These are phyloP conservation scores for Parotocinclus haroldoi DNA, from an alignment of 2,797 vertebrate genomes.

Conservation along the genomic window DNA sequence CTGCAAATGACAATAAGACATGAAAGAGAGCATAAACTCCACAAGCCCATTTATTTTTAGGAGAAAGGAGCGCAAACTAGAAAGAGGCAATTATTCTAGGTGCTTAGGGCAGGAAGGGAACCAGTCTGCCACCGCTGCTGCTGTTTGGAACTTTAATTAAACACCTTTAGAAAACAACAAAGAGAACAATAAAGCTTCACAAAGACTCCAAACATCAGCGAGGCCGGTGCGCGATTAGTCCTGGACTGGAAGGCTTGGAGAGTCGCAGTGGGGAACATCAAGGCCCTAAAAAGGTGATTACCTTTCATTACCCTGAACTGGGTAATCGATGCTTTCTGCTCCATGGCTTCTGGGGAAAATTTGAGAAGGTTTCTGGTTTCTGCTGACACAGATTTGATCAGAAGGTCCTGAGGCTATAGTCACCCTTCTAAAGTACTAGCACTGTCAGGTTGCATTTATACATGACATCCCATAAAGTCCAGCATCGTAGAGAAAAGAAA, in stretches of 20 bases:
- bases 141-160: conserved; percentile 60
- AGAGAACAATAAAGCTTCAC: conserved; percentile 30
- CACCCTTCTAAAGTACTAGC: not conserved
- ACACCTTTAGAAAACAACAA: conserved; percentile 39
- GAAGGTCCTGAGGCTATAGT: conserved; percentile 60
- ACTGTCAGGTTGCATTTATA: not conserved
- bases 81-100: conserved; percentile 47
- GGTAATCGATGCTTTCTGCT: conserved; percentile 65
- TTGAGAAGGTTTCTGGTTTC: conserved; percentile 57
- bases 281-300: conserved; percentile 46
- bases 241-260: not conserved
- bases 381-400: conserved; percentile 64
- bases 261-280: conserved; percentile 35
- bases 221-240: conserved; percentile 14
- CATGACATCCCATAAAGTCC: not conserved
- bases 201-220: conserved; percentile 31
- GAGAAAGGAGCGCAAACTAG: conserved; percentile 35
- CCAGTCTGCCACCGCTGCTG: conserved; percentile 31
- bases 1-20: conserved; percentile 22
- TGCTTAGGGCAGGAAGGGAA: conserved; percentile 35
- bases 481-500: no score
- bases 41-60: conserved; percentile 64
- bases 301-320: conserved; percentile 27
- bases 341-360: conserved; percentile 54
- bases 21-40: conserved; percentile 27